Conservation (phyloP, 1,140 invertebrate species). For the Brachionus angularis region DNA sequence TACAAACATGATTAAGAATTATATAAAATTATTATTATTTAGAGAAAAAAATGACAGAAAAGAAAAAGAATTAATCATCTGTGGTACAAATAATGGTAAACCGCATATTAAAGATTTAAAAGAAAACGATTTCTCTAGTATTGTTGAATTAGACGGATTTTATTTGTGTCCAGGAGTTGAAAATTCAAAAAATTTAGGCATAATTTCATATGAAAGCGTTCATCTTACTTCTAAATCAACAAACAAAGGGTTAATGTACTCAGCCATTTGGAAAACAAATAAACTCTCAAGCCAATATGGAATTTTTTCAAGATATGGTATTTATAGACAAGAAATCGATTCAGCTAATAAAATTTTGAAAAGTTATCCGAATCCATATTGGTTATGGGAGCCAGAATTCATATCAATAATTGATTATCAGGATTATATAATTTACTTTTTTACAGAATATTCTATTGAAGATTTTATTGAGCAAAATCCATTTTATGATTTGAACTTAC, state of each 20-base stretch:
- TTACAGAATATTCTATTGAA: constrained; percentile 34
- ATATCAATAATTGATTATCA: constrained; percentile 4
- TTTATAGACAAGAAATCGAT: constrained; percentile 38
- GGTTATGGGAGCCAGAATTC: constrained; percentile 30
- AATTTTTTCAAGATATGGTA: neutral
- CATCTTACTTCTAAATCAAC: neutral
- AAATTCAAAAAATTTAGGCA: constrained; percentile 3
- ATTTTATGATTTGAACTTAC: too few relatives aligned
- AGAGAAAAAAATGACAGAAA: constrained; percentile 3
- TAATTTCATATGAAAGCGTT: constrained; percentile 21
- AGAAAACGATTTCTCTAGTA: constrained; percentile 15
- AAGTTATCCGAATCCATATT: neutral
- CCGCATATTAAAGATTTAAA: constrained; percentile 34
- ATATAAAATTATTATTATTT: constrained; percentile 13
- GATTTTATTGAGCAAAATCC: neutral
- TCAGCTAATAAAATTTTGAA: constrained; percentile 23
- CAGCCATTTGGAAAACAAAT: constrained; percentile 30
- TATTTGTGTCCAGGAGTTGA: constrained; percentile 23
- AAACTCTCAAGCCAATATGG: neutral
- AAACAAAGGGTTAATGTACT: neutral
- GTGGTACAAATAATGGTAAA: constrained; percentile 14
- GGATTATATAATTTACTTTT: constrained; percentile 23
- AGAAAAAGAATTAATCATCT: constrained; percentile 23
- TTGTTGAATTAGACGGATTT: constrained; percentile 18
- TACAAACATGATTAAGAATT: neutral